Evolutionary conservation across 1,140 invertebrate genomes (phyloP).

Genomic region (Drosophila orosa): DNA sequence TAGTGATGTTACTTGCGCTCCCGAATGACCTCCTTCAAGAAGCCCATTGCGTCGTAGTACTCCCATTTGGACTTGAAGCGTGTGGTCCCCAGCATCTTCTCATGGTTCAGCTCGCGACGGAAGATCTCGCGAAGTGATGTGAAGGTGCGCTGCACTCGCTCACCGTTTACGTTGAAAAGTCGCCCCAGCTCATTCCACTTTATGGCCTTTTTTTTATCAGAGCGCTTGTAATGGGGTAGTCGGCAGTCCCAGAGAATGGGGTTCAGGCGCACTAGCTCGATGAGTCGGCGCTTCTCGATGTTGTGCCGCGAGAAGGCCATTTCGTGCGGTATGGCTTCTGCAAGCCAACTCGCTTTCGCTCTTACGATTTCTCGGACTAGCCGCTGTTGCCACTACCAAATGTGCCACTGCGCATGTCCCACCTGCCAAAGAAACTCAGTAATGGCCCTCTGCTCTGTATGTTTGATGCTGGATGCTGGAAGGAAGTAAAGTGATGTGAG

Average conservation of each 20-base stretch:
- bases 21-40: constrained; percentile 79
- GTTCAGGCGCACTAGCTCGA: constrained; percentile 78
- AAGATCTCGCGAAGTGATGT: constrained; percentile 80
- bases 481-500: constrained; percentile 53
- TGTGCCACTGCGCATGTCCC: constrained; percentile 66
- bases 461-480: constrained; percentile 56
- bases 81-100: constrained; percentile 73
- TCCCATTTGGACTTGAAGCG: constrained; percentile 82
- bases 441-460: constrained; percentile 29
- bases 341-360: constrained; percentile 1
- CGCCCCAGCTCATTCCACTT: constrained; percentile 82
- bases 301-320: constrained; percentile 82
- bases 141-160: constrained; percentile 80
- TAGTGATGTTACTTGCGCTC: constrained; percentile 66
- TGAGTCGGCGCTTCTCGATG: constrained; percentile 82
- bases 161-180: constrained; percentile 77
- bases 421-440: constrained; percentile 8
- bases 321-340: neutral
- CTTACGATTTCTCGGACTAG: constrained; percentile 38
- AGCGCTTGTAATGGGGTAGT: constrained; percentile 79
- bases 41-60: constrained; percentile 81
- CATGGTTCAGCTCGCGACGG: constrained; percentile 78
- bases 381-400: constrained; percentile 62
- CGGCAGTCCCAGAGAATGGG: constrained; percentile 82
- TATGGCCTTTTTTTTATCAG: constrained; percentile 80